phyloP scores from a whole-genome alignment of 2,888 invertebrate species.

The Drymonia ruficornis region DNA sequence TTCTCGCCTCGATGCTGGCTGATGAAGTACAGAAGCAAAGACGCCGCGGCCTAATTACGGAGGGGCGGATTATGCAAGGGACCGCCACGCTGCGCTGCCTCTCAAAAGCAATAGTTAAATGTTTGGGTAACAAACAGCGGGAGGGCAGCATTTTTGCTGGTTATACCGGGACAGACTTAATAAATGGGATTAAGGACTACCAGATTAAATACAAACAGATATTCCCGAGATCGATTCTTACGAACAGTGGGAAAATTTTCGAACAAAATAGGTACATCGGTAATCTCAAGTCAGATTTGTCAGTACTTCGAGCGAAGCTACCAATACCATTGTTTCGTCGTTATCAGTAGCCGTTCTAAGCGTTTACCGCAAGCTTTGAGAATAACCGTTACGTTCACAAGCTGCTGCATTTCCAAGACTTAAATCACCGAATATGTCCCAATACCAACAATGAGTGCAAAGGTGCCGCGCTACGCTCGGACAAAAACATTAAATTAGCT shows the following conservation, averaged over 20 bases:
- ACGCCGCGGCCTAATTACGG: constrained; percentile 71
- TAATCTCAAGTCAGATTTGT: too few relatives aligned
- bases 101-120: constrained; percentile 59
- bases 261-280: too few relatives aligned
- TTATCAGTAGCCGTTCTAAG: constrained; percentile 6
- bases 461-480: constrained; percentile 38
- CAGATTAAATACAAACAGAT: background rate
- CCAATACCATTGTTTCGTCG: background rate
- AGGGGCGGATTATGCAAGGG: constrained; percentile 71
- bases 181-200: constrained; percentile 46
- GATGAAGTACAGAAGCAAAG: constrained; percentile 63
- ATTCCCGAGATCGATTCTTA: background rate
- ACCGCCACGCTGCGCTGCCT: constrained; percentile 60
- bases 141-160: constrained; percentile 45
- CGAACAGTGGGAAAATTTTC: too few relatives aligned
- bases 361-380: constrained; percentile 35
- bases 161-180: constrained; percentile 38
- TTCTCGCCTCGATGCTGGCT: constrained; percentile 80
- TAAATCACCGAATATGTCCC: constrained; percentile 21
- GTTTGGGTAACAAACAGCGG: constrained; percentile 75
- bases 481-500: constrained; percentile 61
- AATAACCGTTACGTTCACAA: constrained; percentile 55
- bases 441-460: constrained; percentile 38
- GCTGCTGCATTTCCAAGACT: constrained; percentile 36
- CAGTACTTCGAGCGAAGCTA: background rate